Conservation (phyloP, 2,113 vertebrate genomes). For the Pithys albifrons region DNA sequence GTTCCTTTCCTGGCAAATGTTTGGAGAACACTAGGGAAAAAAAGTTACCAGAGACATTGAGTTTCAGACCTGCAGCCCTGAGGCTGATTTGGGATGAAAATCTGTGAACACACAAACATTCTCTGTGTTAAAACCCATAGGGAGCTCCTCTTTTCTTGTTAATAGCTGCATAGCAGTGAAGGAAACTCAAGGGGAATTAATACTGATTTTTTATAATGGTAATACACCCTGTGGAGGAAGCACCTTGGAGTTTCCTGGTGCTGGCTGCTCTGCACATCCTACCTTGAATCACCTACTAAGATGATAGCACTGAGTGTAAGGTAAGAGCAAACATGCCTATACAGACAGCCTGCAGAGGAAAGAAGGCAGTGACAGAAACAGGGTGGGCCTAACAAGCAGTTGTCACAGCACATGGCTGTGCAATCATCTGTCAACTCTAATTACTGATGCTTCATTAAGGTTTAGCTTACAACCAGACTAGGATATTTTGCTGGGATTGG, state of each 20-base stretch:
- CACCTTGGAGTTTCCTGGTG: background rate
- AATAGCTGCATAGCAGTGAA: background rate
- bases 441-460: background rate
- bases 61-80: background rate
- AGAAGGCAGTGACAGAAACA: background rate
- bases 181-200: background rate
- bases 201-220: background rate
- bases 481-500: background rate
- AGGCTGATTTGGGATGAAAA: background rate
- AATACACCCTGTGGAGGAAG: background rate
- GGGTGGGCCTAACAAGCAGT: background rate
- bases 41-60: background rate
- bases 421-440: background rate
- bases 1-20: background rate
- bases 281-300: background rate
- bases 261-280: background rate
- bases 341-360: background rate
- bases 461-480: background rate
- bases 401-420: background rate
- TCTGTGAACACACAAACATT: background rate
- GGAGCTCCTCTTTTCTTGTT: background rate
- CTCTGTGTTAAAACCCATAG: background rate
- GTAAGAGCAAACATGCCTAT: background rate
- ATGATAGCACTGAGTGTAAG: background rate
- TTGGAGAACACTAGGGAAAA: background rate